Evolutionary conservation across 2,888 invertebrate species (phyloP), one percentile per base, ranked within the genome.

Genomic region (Epirrhoe tristata): DNA sequence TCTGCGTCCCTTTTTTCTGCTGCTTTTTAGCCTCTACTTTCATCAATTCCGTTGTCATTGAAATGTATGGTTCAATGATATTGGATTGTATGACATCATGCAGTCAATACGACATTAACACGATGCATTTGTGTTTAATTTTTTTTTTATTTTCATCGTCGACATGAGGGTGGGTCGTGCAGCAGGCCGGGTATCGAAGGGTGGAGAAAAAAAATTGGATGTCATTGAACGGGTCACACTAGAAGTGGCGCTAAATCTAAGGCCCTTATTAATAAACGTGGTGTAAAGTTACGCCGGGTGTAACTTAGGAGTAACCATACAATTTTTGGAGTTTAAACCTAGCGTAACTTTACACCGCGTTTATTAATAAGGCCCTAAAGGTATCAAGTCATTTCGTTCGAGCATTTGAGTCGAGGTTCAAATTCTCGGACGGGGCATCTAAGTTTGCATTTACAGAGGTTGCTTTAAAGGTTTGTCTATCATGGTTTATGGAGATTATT

Each of bases 11-110:
- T 95, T 97, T 97, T 96, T 97, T 96, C 95, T 96, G 96, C 95
- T 97, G 97, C 96, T 98, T 98, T 97, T 98, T 98, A 95, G 97
- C 97, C 96, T 98, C 98, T 98, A 95, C 87, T 87, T 86, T 89
- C 89, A 86, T 83, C 81, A 84, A 81, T 84, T 85, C 82, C 83
- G 77, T 82, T 76, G 75, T 77, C 78, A 78, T 81, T 79, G 79
- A 62, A 67, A 74, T 82, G 81, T 79, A 75, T 89, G 87, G 88
- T 90, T 87, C 84, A 71, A 89, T 86, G 81, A 87, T 85, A 87
- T 83, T 87, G 84, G 83, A 78, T 85, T 86, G 43, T 34, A 43
- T 82, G 84, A 90, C 92, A 89, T 84, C 94, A 94, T 94, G 93
- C 93, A 88, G 90, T 91, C 90, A 89, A 93, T 86, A 90, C 90